A percentile compares a stretch with the other conserved stretches of the same genome.
Conservation (phyloP, 2,888 invertebrate genomes). For the Malthinus seriepunctatus region DNA sequence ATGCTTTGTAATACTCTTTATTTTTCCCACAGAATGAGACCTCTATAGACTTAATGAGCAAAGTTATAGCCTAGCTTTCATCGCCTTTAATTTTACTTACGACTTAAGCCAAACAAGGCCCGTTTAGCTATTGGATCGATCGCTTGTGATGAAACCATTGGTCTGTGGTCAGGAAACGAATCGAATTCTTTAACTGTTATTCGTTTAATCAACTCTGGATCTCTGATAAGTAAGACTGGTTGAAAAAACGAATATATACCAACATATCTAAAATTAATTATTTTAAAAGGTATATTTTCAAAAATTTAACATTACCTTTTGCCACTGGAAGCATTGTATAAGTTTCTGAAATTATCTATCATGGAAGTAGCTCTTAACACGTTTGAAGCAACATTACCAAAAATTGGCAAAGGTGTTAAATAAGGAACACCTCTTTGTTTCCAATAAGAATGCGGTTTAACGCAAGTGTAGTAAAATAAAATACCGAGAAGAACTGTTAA, state of each 20-base stretch:
- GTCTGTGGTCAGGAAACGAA: neutral
- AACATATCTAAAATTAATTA: neutral
- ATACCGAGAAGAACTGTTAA: too few relatives aligned
- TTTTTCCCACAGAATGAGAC: too few relatives aligned
- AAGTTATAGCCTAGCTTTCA: too few relatives aligned
- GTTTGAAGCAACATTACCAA: neutral
- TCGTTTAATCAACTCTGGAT: neutral
- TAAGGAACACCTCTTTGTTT: neutral
- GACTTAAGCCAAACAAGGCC: neutral
- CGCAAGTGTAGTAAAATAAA: neutral
- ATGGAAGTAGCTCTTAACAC: neutral
- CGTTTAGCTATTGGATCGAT: neutral
- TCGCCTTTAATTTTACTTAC: neutral
- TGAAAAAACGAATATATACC: neutral
- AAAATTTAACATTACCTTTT: neutral
- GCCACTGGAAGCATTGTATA: neutral
- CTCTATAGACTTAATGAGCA: too few relatives aligned
- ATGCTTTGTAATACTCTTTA: too few relatives aligned
- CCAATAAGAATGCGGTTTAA: neutral
- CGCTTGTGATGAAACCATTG: neutral
- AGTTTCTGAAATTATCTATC: neutral
- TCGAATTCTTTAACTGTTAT: neutral
- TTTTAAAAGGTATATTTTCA: neutral
- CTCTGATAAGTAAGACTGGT: neutral
- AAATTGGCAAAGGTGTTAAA: neutral